Evolutionary conservation across 2,888 invertebrate species (phyloP), one percentile per base, ranked within the genome.

Genomic region (Sympetrum striolatum): DNA sequence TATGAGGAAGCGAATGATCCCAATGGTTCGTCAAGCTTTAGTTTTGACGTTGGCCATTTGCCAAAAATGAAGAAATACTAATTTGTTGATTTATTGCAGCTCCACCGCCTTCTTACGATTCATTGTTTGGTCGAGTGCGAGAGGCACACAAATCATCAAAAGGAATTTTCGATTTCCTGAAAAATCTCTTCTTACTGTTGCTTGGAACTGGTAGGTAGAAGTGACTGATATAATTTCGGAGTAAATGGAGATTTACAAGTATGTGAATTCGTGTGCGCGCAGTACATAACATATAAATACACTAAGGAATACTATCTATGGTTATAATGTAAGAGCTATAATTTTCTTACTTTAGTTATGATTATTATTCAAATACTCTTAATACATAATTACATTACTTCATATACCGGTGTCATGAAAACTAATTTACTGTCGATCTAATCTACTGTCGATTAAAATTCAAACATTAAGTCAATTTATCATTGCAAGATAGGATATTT

Each of bases 41-140:
- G 18, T 53, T 53, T 53, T 53, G 1, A 53, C 37, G n/a, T n/a
- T n/a, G n/a, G n/a, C 31, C 1, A 14, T 14, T 22, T 15, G 2
- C 5, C 3, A 44, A 14, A 6, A 82, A 37, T 39, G 44, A 44
- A 8, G 8, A 31, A 60, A 12, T 14, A 15, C 6, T 86, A 35
- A 73, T 39, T 73, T 60, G 3, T 44, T 81, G 48, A 44, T 91
- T 64, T 90, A 60, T 91, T 91, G 44, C 92, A 95, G 95, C 95
- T 91, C 96, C 96, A 73, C 96, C 96, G 4, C 96, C 96, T 12
- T 95, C 96, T 0, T 96, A 96, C 92, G 96, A 96, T 92, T 96
- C 96, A 0, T 93, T 96, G 37, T 96, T 95, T 93, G 96, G 96
- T 25, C 94, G 95, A 92, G 95, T 96, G 90, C 94, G 95, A 92